Conservation (phyloP, 37 sponge, comb jelly and placozoan species). For the Corticium candelabrum region DNA sequence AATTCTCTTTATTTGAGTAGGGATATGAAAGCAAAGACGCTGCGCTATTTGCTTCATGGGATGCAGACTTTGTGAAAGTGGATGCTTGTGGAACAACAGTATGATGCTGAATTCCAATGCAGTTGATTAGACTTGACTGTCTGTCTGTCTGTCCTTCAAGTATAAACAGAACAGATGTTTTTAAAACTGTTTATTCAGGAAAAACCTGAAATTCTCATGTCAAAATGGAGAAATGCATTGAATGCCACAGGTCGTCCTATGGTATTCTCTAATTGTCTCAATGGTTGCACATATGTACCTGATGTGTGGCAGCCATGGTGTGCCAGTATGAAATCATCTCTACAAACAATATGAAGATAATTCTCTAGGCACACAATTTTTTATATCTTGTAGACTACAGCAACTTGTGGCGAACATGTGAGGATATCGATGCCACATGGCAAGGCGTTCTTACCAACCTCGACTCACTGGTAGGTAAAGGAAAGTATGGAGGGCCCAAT, state of each 20-base stretch:
- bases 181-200: background rate
- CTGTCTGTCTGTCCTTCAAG: background rate
- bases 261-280: background rate
- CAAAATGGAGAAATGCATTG: background rate
- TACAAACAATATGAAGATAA: too few species aligned
- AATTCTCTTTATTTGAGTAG: background rate
- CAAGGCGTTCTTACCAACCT: background rate
- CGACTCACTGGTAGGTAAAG: background rate
- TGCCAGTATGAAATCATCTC: background rate
- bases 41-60: background rate
- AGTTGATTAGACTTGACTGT: background rate
- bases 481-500: background rate
- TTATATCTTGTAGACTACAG: background rate
- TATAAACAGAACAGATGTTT: background rate
- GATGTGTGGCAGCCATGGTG: background rate
- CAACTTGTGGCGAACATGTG: conserved; percentile 1
- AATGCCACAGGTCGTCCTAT: background rate
- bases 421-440: background rate
- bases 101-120: background rate
- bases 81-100: conserved; percentile 6
- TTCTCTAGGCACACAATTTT: too few species aligned
- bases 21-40: background rate
- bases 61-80: conserved; percentile 1
- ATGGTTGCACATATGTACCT: background rate
- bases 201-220: background rate